Evolutionary conservation across 2,888 invertebrate species (phyloP).

Genomic region (Orthosia gothica): DNA sequence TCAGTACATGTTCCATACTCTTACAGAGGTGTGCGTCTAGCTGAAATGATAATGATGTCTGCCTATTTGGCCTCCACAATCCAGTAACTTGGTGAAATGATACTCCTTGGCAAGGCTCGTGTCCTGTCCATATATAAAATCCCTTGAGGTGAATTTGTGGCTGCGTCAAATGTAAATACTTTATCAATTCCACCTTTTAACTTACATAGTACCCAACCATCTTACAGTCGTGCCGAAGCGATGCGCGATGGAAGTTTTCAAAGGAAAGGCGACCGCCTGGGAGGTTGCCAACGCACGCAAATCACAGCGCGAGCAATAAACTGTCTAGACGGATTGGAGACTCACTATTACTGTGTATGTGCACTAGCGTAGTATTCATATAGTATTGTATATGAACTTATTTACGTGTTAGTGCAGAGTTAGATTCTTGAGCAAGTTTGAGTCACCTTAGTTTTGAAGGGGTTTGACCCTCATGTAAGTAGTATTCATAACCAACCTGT

Average conservation of each 20-base stretch:
- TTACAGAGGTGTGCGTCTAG: no score
- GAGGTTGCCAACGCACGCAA: conserved; percentile 51
- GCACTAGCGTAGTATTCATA: neutral
- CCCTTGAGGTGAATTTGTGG: no score
- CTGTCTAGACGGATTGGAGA: conserved; percentile 65
- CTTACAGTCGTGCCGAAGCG: conserved; percentile 20
- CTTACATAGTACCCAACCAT: conserved; percentile 1
- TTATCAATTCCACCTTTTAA: neutral
- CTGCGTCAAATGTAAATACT: neutral
- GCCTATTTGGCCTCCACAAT: no score
- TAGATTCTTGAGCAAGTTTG: no score
- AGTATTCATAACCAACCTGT: no score
- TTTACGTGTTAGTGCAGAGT: neutral
- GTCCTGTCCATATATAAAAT: no score
- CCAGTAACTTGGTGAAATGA: no score
- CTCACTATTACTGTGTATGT: conserved; percentile 10
- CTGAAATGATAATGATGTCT: no score
- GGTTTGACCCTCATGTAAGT: no score
- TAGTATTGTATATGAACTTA: neutral
- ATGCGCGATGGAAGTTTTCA: conserved; percentile 27
- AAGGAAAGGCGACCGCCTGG: conserved; percentile 41
- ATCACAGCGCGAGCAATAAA: conserved; percentile 56
- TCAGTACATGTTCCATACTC: no score
- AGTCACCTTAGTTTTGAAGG: neutral
- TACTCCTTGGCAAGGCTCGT: no score